These are phyloP conservation scores for Spilarctia lutea DNA, from an alignment of 2,888 invertebrate genomes.

Conservation along the genomic window DNA sequence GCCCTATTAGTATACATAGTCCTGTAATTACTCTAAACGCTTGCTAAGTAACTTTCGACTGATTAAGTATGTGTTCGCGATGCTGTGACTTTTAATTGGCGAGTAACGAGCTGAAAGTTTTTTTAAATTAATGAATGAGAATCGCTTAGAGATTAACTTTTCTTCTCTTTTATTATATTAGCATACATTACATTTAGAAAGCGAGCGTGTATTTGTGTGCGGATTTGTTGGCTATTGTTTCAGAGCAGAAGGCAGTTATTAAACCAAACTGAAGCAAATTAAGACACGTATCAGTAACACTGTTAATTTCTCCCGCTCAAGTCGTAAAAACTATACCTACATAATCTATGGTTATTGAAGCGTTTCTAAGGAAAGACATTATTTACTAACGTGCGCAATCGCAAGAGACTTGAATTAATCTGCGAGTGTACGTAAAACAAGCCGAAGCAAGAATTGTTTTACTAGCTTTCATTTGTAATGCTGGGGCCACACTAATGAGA, in stretches of 20 bases:
- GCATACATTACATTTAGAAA: conserved; percentile 68
- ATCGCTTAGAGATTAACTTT: conserved; percentile 64
- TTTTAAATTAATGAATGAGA: conserved; percentile 74
- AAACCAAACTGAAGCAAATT: conserved; percentile 22
- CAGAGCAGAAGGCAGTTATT: conserved; percentile 25
- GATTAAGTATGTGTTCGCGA: conserved; percentile 64
- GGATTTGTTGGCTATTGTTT: conserved; percentile 49
- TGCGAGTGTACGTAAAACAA: conserved; percentile 64
- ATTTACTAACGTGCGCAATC: conserved; percentile 65
- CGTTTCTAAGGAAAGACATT: conserved; percentile 71
- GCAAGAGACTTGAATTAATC: conserved; percentile 63
- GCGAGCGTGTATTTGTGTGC: conserved; percentile 60
- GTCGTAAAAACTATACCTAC: conserved; percentile 65
- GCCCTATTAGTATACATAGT: conserved; percentile 3
- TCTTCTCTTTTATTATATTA: conserved; percentile 68
- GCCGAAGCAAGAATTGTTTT: conserved; percentile 72
- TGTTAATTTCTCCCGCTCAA: conserved; percentile 62
- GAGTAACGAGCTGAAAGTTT: conserved; percentile 77
- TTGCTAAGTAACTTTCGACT: conserved; percentile 72
- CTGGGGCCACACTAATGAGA: no score
- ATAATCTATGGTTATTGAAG: conserved; percentile 74
- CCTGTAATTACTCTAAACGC: conserved; percentile 35
- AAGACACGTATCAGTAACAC: conserved; percentile 32
- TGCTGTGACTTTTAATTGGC: conserved; percentile 76
- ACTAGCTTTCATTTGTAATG: conserved; percentile 73